phyloP scores from a whole-genome alignment of 2,888 invertebrate species.

The Stomorhina lunata region DNA sequence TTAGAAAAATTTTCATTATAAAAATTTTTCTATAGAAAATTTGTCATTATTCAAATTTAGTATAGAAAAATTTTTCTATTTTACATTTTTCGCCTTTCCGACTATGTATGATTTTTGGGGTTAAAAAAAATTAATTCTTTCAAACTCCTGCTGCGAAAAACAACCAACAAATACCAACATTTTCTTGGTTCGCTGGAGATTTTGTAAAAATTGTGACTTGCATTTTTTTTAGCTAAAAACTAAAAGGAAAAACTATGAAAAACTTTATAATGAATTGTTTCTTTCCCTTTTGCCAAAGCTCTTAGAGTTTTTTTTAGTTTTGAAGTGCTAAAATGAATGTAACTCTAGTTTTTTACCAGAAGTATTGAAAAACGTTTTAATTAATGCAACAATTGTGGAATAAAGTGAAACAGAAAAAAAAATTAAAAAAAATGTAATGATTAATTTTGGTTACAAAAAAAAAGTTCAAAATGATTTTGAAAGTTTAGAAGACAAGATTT shows the following conservation, averaged over 20 bases:
- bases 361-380: conserved; percentile 27
- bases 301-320: not conserved
- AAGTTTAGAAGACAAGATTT: conserved; percentile 16
- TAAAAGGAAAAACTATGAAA: not conserved
- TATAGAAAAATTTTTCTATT: too few relatives aligned
- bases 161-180: not conserved
- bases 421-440: conserved; percentile 8
- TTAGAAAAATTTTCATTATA: too few relatives aligned
- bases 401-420: not conserved
- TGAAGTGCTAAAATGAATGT: conserved; percentile 34
- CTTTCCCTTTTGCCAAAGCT: not conserved
- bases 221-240: conserved; percentile 8
- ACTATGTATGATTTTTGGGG: not conserved
- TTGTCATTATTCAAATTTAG: too few relatives aligned
- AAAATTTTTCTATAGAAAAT: too few relatives aligned
- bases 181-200: not conserved
- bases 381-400: conserved; percentile 13
- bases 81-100: too few relatives aligned
- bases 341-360: not conserved
- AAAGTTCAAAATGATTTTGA: not conserved
- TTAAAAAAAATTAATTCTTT: not conserved
- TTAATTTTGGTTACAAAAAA: conserved; percentile 9
- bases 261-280: not conserved
- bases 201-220: conserved; percentile 40
- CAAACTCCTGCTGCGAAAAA: not conserved